Conservation (phyloP, 2,888 invertebrate species). For the Apamea sordens region DNA sequence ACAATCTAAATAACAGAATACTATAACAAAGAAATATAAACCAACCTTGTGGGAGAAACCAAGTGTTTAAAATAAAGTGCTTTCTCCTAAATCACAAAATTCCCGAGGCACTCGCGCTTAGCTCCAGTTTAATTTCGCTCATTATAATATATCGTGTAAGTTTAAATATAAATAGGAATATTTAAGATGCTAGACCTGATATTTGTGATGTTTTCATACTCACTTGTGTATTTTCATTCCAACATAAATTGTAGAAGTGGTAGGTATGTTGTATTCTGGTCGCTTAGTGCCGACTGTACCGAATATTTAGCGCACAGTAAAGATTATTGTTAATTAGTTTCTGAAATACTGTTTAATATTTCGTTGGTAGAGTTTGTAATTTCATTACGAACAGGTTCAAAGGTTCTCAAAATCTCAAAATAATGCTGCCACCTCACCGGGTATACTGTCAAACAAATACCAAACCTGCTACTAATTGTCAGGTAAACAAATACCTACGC, state of each 20-base stretch:
- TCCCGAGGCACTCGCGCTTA: constrained; percentile 36
- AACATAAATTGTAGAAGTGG: constrained; percentile 49
- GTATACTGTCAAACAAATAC: constrained; percentile 1
- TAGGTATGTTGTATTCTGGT: constrained; percentile 24
- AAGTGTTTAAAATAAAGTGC: constrained; percentile 44
- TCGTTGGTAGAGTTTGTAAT: constrained; percentile 31
- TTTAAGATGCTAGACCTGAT: constrained; percentile 41
- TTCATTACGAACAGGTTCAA: constrained; percentile 18
- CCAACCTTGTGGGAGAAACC: constrained; percentile 6
- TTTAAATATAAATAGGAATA: constrained; percentile 43
- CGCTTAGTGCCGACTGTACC: constrained; percentile 16
- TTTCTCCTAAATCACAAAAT: constrained; percentile 46
- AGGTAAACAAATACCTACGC: constrained; percentile 4
- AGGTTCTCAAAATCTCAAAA: constrained; percentile 11
- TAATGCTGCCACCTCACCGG: background rate
- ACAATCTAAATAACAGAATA: constrained; percentile 7
- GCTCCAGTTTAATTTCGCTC: constrained; percentile 51
- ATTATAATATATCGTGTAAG: constrained; percentile 45
- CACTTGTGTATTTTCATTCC: constrained; percentile 53
- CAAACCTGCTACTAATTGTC: background rate
- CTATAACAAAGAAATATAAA: constrained; percentile 16
- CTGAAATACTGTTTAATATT: constrained; percentile 37
- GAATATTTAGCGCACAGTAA: constrained; percentile 45
- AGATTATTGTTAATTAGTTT: constrained; percentile 57
- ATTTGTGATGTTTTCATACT: constrained; percentile 53